Percentiles rank a stretch among this genome's conserved stretches.
Conservation (phyloP, 2,113 vertebrate species). For the Colossoma macropomum region DNA sequence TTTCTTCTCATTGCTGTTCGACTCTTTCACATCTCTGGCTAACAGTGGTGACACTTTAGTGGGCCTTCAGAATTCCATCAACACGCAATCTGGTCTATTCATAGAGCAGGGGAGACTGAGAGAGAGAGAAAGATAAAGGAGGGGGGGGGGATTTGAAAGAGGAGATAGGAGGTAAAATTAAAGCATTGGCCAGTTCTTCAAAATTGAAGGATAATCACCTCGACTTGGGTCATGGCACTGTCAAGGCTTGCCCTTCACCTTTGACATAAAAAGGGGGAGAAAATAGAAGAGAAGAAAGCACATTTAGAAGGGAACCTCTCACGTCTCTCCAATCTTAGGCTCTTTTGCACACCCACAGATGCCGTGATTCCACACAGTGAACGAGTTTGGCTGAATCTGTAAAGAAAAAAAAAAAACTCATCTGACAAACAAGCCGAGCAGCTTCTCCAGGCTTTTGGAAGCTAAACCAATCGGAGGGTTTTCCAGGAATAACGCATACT, state of each 20-base stretch:
- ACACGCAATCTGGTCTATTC: slow-evolving; percentile 28
- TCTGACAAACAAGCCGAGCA: neutral
- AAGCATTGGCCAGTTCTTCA: neutral
- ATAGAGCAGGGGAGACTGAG: slow-evolving; percentile 13
- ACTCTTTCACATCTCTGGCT: slow-evolving; percentile 34
- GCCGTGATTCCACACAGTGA: neutral
- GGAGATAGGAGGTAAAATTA: neutral
- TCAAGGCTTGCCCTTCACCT: neutral
- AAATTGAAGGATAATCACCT: slow-evolving; percentile 24
- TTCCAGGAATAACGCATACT: slow-evolving; percentile 25
- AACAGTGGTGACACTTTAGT: slow-evolving; percentile 37
- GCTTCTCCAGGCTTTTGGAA: neutral
- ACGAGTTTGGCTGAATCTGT: neutral
- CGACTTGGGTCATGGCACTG: neutral
- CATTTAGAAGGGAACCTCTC: neutral
- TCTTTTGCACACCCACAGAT: neutral
- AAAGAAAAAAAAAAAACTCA: neutral
- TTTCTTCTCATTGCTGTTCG: slow-evolving; percentile 45
- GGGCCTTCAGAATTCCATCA: slow-evolving; percentile 38
- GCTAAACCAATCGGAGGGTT: neutral
- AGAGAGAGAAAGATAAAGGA: neutral
- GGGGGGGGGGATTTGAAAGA: slow-evolving; percentile 16
- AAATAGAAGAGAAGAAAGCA: neutral
- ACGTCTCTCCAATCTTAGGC: neutral
- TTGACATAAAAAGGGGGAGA: neutral